A percentile compares a stretch with the other conserved stretches of the same genome.
These are phyloP conservation scores for Xenopus borealis DNA, from an alignment of 2,113 vertebrate genomes.

Conservation along the genomic window DNA sequence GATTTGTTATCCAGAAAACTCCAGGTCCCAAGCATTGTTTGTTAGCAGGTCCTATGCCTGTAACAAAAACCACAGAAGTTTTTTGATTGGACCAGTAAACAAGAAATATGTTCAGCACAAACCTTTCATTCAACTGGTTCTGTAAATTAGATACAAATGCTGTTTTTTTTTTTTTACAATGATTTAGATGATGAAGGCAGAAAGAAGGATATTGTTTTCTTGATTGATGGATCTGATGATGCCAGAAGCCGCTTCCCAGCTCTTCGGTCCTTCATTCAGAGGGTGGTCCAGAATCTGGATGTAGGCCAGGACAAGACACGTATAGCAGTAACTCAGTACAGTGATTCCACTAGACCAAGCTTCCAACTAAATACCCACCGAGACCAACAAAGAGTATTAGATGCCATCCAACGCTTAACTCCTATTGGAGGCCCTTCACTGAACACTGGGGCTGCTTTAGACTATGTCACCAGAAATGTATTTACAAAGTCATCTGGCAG, in stretches of 20 bases:
- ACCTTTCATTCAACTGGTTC: too few species aligned
- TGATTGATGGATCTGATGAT: conserved; percentile 87
- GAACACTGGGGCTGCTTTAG: conserved; percentile 84
- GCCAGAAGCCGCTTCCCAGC: conserved; percentile 76
- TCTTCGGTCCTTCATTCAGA: conserved; percentile 76
- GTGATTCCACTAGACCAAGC: conserved; percentile 72
- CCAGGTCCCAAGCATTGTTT: too few species aligned
- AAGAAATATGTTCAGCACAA: too few species aligned
- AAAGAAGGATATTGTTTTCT: conserved; percentile 88
- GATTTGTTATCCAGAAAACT: too few species aligned
- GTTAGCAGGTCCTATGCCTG: too few species aligned
- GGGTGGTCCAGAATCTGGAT: conserved; percentile 74
- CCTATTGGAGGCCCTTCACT: conserved; percentile 76
- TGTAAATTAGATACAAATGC: too few species aligned
- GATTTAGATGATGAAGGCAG: conserved; percentile 62
- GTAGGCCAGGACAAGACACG: conserved; percentile 73
- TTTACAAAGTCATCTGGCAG: conserved; percentile 78
- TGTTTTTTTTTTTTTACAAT: background rate
- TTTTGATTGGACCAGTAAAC: too few species aligned
- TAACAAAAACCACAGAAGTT: too few species aligned
- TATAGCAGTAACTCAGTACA: conserved; percentile 86
- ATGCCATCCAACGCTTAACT: conserved; percentile 62
- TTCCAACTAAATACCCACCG: conserved; percentile 84
- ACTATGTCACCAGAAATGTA: conserved; percentile 78
- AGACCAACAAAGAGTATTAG: conserved; percentile 68